A percentile compares a stretch with the other conserved stretches of the same genome.
Conservation (phyloP, 2,797 vertebrate species). For the Pipistrellus pygmaeus region DNA sequence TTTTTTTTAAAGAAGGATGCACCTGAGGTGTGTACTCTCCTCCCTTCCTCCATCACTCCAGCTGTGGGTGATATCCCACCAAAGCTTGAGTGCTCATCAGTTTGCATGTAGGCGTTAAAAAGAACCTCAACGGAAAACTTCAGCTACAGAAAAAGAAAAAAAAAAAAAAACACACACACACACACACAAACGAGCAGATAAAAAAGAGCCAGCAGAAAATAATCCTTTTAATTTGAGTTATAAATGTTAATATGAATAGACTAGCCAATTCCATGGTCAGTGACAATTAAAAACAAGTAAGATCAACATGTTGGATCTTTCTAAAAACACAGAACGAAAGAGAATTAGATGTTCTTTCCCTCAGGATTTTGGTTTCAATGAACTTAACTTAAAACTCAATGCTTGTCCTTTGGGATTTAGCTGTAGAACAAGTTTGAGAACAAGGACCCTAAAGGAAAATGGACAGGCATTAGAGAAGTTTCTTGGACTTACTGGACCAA, state of each 20-base stretch:
- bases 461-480: not conserved
- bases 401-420: not conserved
- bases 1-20: conserved; percentile 77
- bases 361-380: conserved; percentile 21
- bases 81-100: conserved; percentile 72
- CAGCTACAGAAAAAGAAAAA: conserved; percentile 64
- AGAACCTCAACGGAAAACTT: conserved; percentile 81
- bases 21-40: conserved; percentile 71
- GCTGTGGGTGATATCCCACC: conserved; percentile 79
- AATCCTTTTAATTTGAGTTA: conserved; percentile 53
- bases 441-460: not conserved
- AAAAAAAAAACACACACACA: too few relatives aligned
- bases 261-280: not conserved
- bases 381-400: conserved; percentile 26
- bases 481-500: not conserved
- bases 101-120: conserved; percentile 79
- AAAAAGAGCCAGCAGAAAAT: conserved; percentile 72
- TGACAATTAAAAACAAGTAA: conserved; percentile 9
- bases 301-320: not conserved
- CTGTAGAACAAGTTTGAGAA: not conserved
- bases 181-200: conserved; percentile 68
- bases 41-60: conserved; percentile 47
- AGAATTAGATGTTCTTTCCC: not conserved
- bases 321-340: not conserved
- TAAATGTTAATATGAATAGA: conserved; percentile 46